Percentiles rank a stretch among this genome's conserved stretches.
Evolutionary conservation across 1,140 invertebrate genomes (phyloP).

Genomic region (Spodoptera litura): DNA sequence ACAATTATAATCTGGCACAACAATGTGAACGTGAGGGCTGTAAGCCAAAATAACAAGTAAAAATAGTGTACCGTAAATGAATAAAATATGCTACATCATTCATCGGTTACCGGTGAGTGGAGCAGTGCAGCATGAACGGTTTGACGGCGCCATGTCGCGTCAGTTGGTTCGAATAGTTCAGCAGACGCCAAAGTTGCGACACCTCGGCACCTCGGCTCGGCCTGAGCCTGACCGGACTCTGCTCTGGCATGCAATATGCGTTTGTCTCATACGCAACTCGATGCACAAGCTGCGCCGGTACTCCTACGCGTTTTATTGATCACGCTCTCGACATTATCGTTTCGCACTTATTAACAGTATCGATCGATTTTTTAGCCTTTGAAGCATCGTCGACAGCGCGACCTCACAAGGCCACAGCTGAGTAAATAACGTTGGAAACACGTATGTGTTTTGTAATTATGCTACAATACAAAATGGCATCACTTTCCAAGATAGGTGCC

Average conservation of each 20-base stretch:
- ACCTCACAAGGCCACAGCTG: conserved; percentile 79
- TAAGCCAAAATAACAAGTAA: conserved; percentile 46
- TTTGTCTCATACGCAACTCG: conserved; percentile 67
- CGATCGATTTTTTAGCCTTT: conserved; percentile 41
- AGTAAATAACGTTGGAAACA: conserved; percentile 63
- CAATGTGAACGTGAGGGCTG: conserved; percentile 7
- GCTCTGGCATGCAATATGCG: conserved; percentile 72
- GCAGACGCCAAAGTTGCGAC: conserved; percentile 74
- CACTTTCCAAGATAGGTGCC: conserved; percentile 50
- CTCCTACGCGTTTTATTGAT: conserved; percentile 27
- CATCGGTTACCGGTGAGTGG: conserved; percentile 21
- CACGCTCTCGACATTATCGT: conserved; percentile 35
- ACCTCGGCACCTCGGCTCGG: conserved; percentile 56
- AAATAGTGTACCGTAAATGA: conserved; percentile 36
- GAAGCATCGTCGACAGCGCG: conserved; percentile 47
- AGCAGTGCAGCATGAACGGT: conserved; percentile 24
- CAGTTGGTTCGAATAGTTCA: conserved; percentile 69
- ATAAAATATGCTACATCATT: conserved; percentile 45
- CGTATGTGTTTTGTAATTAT: conserved; percentile 67
- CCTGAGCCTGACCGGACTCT: conserved; percentile 63
- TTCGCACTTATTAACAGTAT: conserved; percentile 27
- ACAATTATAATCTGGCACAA: conserved; percentile 1
- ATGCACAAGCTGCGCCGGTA: conserved; percentile 46
- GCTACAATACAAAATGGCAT: conserved; percentile 70
- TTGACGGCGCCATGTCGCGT: conserved; percentile 66